phyloP scores from a whole-genome alignment of 2,113 vertebrate species.

The Amazona vittata region DNA sequence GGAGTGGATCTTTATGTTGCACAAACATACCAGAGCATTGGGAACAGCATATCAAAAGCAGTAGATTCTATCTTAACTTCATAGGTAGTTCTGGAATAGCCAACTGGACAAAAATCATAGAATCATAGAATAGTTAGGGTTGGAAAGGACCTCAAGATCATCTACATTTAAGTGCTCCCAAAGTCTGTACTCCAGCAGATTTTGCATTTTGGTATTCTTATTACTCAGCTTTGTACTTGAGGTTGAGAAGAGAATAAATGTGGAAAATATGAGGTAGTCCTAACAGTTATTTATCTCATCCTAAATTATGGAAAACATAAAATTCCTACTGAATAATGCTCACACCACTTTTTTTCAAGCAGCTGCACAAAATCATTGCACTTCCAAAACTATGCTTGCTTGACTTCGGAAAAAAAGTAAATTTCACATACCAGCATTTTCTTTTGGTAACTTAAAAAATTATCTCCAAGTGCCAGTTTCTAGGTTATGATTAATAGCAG shows the following conservation, averaged over 20 bases:
- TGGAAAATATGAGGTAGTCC: neutral
- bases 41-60: neutral
- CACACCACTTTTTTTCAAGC: neutral
- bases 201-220: neutral
- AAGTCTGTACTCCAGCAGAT: neutral
- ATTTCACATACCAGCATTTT: neutral
- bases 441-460: neutral
- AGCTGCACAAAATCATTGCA: constrained; percentile 28
- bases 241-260: neutral
- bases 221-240: neutral
- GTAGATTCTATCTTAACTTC: neutral
- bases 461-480: neutral
- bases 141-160: too few species aligned
- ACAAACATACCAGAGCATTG: neutral
- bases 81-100: neutral
- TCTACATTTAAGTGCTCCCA: neutral
- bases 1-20: neutral
- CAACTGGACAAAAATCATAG: neutral
- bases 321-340: neutral
- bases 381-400: neutral
- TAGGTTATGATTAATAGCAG: neutral
- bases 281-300: neutral
- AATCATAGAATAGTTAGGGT: too few species aligned
- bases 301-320: neutral
- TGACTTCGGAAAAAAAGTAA: neutral